phyloP scores from a whole-genome alignment of 2,888 invertebrate species.

The Hypomecis punctinalis region DNA sequence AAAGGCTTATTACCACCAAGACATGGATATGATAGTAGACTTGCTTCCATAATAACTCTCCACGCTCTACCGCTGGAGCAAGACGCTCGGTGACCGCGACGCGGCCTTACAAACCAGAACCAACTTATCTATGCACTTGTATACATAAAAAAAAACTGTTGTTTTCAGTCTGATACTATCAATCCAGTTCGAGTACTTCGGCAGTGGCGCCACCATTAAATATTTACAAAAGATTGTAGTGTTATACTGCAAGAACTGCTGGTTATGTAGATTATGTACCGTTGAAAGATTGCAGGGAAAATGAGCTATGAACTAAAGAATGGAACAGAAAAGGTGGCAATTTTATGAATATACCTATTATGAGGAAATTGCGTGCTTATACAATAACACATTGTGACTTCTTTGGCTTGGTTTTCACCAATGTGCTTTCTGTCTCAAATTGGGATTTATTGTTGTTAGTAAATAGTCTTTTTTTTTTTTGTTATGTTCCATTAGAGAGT shows the following conservation, averaged over 20 bases:
- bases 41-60: conserved; percentile 42
- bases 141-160: not conserved
- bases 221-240: not conserved
- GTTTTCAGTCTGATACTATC: not conserved
- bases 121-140: conserved; percentile 21
- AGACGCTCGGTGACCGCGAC: conserved; percentile 62
- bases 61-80: conserved; percentile 67
- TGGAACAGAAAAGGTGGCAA: not conserved
- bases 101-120: conserved; percentile 28
- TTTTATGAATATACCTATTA: not conserved
- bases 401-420: too few species aligned
- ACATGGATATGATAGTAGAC: conserved; percentile 34
- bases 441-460: not conserved
- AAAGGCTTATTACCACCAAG: conserved; percentile 4
- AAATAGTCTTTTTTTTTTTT: too few species aligned
- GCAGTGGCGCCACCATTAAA: not conserved
- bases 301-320: conserved; percentile 13
- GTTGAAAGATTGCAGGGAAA: conserved; percentile 28
- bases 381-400: too few species aligned
- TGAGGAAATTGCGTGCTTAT: too few species aligned
- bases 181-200: not conserved
- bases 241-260: conserved; percentile 10
- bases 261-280: conserved; percentile 44
- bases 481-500: too few species aligned
- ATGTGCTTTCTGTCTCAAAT: not conserved